A percentile compares a stretch with the other conserved stretches of the same genome.
phyloP scores from a whole-genome alignment of 2,797 vertebrate genomes.

The Smutsia temminckii region DNA sequence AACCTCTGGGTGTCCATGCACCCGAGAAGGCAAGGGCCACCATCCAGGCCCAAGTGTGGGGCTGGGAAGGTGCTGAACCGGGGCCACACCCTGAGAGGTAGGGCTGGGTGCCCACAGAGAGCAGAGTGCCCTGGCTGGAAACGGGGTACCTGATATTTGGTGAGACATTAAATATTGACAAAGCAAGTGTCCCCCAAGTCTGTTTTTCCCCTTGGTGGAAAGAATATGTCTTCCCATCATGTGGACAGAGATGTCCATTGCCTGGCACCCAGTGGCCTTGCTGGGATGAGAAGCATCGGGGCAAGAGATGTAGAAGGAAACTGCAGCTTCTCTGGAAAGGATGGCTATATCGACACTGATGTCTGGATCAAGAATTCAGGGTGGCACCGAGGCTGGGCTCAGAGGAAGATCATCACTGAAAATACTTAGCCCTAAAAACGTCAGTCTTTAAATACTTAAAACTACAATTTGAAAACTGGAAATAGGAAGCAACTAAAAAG shows the following conservation, averaged over 20 bases:
- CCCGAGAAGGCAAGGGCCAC: background rate
- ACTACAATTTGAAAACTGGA: background rate
- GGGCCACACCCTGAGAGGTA: background rate
- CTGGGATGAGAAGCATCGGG: background rate
- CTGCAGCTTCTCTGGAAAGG: background rate
- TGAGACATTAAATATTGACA: conserved; percentile 59
- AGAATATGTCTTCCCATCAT: too few relatives aligned
- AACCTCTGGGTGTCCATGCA: rapidly evolving
- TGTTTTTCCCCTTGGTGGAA: background rate
- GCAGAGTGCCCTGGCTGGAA: background rate
- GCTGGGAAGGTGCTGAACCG: background rate
- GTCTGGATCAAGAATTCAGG: background rate
- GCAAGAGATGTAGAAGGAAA: background rate
- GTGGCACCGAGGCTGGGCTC: too few relatives aligned
- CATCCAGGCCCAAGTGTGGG: background rate
- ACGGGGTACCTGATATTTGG: background rate
- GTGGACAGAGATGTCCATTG: background rate
- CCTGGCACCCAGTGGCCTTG: background rate
- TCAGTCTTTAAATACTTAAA: background rate
- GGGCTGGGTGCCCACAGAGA: background rate
- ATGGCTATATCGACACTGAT: background rate
- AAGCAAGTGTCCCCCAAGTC: background rate
- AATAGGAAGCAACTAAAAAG: background rate
- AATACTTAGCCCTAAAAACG: background rate
- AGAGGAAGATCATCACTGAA: background rate